Evolutionary conservation across 2,113 vertebrate species (phyloP).

Genomic region (Petromus typicus): DNA sequence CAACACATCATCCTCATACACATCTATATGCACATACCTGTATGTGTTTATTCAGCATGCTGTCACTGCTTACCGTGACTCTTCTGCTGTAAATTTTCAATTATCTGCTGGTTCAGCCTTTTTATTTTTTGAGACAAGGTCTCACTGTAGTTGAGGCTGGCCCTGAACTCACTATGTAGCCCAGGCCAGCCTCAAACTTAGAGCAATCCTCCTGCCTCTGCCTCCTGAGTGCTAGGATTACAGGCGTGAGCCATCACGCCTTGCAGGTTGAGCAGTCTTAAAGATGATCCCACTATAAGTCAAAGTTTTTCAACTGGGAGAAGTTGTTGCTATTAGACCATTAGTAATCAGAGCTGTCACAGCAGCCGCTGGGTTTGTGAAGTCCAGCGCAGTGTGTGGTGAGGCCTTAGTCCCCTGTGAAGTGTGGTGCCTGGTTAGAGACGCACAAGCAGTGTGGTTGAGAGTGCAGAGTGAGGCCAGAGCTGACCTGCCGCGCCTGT

Average conservation of each 20-base stretch:
- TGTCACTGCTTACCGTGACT: background rate
- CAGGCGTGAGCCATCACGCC: no score
- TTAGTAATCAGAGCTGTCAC: background rate
- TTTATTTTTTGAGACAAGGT: no score
- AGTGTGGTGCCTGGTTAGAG: conserved; percentile 33
- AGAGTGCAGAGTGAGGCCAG: background rate
- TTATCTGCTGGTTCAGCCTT: no score
- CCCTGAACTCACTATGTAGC: no score
- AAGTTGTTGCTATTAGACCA: background rate
- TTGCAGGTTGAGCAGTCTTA: no score
- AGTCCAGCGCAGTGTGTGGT: background rate
- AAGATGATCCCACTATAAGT: background rate
- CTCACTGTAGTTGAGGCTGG: no score
- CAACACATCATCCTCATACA: background rate
- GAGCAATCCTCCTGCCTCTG: no score
- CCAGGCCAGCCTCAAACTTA: no score
- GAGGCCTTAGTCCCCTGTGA: conserved; percentile 6
- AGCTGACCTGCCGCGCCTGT: background rate
- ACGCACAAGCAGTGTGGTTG: background rate
- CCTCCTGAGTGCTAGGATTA: no score
- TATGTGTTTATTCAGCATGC: background rate
- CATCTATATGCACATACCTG: background rate
- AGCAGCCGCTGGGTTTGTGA: background rate
- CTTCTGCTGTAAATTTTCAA: no score
- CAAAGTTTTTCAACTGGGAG: background rate